Evolutionary conservation across 2,113 vertebrate species (phyloP).

Genomic region (Tapirus terrestris): DNA sequence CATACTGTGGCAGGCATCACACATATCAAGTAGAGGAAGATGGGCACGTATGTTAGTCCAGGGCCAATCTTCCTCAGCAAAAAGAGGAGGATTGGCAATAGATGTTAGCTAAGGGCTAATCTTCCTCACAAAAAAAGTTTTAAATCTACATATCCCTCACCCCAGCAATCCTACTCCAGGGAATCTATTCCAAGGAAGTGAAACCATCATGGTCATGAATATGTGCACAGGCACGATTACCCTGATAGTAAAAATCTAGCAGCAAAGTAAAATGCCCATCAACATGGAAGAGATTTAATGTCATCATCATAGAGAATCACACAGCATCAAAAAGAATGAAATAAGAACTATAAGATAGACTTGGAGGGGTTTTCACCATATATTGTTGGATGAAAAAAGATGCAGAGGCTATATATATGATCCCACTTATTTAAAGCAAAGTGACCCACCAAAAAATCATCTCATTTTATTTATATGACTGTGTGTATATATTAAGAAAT

Average conservation of each 20-base stretch:
- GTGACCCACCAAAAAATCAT: not conserved
- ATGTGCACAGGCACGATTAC: not conserved
- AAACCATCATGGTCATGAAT: not conserved
- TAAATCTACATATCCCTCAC: not conserved
- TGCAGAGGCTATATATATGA: not conserved
- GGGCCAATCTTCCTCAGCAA: too few species aligned
- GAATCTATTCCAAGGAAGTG: not conserved
- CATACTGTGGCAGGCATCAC: too few species aligned
- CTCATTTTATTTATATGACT: not conserved
- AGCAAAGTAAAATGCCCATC: slow-evolving; percentile 1
- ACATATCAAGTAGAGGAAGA: too few species aligned
- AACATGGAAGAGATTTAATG: not conserved
- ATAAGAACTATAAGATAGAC: not conserved
- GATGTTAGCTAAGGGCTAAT: too few species aligned
- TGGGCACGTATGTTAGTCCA: too few species aligned
- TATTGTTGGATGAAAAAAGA: not conserved
- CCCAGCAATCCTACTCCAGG: not conserved
- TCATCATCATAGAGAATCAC: not conserved
- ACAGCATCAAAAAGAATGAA: slow-evolving; percentile 9
- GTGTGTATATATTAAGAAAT: not conserved
- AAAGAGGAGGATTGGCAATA: too few species aligned
- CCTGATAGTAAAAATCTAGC: slow-evolving; percentile 10
- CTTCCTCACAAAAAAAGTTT: not conserved
- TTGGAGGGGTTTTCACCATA: not conserved
- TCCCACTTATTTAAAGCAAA: slow-evolving; percentile 45